These are phyloP conservation scores for Sclerodermus sp. DNA, from an alignment of 2,888 invertebrate genomes.

Conservation along the genomic window DNA sequence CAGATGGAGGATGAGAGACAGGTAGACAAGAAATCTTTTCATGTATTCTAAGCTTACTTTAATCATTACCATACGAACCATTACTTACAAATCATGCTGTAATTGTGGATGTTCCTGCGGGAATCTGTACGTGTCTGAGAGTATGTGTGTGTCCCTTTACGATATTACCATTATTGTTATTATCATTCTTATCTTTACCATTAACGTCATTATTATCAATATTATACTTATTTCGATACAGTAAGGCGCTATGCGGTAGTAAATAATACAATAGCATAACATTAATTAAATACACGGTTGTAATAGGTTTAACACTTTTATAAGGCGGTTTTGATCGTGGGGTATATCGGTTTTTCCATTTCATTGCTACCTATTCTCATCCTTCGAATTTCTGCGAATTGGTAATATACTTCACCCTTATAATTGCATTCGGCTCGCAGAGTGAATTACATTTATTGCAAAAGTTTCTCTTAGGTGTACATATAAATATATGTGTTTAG, in stretches of 20 bases:
- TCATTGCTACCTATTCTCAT: too few relatives aligned
- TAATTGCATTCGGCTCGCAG: neutral
- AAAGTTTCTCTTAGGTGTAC: neutral
- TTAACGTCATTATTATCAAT: slow-evolving; percentile 10
- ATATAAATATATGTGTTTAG: neutral
- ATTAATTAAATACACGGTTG: slow-evolving; percentile 53
- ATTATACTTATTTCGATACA: slow-evolving; percentile 29
- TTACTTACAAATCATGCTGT: slow-evolving; percentile 55
- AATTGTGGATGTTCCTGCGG: slow-evolving; percentile 33
- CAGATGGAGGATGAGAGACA: too few relatives aligned
- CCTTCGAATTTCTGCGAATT: too few relatives aligned
- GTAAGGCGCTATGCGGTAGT: slow-evolving; percentile 37
- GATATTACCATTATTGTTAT: slow-evolving; percentile 38
- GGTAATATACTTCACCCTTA: too few relatives aligned
- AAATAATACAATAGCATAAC: slow-evolving; percentile 48
- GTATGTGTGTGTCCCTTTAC: slow-evolving; percentile 29
- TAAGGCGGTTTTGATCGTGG: neutral
- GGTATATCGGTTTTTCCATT: neutral
- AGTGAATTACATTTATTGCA: neutral
- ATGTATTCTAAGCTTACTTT: slow-evolving; percentile 36
- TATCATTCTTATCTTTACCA: slow-evolving; percentile 31
- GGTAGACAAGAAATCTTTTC: too few relatives aligned
- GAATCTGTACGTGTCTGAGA: slow-evolving; percentile 17
- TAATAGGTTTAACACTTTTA: slow-evolving; percentile 20
- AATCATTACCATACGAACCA: slow-evolving; percentile 53